phyloP scores from a whole-genome alignment of 2,113 vertebrate species.

The Macheiramphus alcinus region DNA sequence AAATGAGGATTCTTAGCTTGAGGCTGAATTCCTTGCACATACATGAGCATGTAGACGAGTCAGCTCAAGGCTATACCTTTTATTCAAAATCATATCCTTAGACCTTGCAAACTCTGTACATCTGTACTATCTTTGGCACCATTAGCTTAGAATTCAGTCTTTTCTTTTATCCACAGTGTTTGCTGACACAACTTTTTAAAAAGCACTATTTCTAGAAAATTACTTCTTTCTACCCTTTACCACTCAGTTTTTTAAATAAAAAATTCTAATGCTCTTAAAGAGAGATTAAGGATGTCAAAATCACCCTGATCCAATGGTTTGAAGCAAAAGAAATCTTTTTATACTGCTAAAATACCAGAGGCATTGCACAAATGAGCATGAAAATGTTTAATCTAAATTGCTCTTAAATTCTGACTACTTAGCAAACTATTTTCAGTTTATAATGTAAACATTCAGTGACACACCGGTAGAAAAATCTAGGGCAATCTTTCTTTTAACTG shows the following conservation, averaged over 20 bases:
- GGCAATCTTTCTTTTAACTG: conserved; percentile 17
- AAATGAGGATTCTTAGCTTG: neutral
- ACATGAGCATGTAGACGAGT: neutral
- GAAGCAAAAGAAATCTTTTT: conserved; percentile 64
- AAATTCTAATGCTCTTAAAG: conserved; percentile 45
- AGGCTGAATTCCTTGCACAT: neutral
- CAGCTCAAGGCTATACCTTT: neutral
- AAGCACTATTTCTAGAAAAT: conserved; percentile 40
- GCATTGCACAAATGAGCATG: conserved; percentile 64
- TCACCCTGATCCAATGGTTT: conserved; percentile 51
- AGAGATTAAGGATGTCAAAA: conserved; percentile 64
- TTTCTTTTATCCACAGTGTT: neutral
- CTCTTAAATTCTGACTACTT: conserved; percentile 63
- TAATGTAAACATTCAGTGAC: conserved; percentile 45
- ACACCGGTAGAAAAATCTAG: conserved; percentile 18
- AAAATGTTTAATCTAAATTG: conserved; percentile 66
- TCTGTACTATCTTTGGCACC: neutral
- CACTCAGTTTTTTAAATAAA: conserved; percentile 48
- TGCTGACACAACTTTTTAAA: conserved; percentile 35
- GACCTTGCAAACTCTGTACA: neutral
- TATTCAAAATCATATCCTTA: neutral
- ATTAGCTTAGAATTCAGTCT: conserved; percentile 4
- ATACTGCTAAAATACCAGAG: conserved; percentile 60
- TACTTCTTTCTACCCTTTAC: conserved; percentile 47
- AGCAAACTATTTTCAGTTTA: conserved; percentile 61